These are phyloP conservation scores for Noctua comes DNA, from an alignment of 2,888 invertebrate genomes.

Conservation along the genomic window DNA sequence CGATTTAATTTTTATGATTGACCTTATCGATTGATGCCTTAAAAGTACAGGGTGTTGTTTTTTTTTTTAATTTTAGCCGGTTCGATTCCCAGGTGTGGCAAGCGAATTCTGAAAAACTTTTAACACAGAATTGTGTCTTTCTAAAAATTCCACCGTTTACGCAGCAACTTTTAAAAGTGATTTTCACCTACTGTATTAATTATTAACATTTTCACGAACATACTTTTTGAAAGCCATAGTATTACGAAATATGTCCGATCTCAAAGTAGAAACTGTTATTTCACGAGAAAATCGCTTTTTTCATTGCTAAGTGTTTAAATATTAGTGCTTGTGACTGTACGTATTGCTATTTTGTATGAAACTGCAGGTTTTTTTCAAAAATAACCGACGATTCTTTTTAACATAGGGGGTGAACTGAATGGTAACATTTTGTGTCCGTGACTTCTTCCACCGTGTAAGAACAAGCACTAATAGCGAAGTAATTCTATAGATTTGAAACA, in stretches of 20 bases:
- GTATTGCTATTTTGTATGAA: neutral
- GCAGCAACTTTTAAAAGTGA: neutral
- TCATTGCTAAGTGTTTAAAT: neutral
- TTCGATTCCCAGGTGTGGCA: too few species aligned
- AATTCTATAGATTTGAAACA: neutral
- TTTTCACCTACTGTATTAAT: neutral
- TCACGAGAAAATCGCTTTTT: neutral
- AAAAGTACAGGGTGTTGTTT: too few species aligned
- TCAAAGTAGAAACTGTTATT: neutral
- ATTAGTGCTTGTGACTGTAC: neutral
- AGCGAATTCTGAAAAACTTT: too few species aligned
- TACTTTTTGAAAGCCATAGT: neutral
- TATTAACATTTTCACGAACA: neutral
- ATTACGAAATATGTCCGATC: neutral
- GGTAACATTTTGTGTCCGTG: neutral
- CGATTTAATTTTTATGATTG: too few species aligned
- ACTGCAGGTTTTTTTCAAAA: neutral
- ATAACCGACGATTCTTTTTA: neutral
- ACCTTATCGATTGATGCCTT: too few species aligned
- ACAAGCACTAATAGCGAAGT: neutral
- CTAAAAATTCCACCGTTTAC: neutral
- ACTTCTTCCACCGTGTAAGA: neutral
- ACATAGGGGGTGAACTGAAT: neutral
- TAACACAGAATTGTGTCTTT: too few species aligned
- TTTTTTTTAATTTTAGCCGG: too few species aligned